Evolutionary conservation across 92 coral and sea anemone species (phyloP).

Genomic region (Phenganax marumi): DNA sequence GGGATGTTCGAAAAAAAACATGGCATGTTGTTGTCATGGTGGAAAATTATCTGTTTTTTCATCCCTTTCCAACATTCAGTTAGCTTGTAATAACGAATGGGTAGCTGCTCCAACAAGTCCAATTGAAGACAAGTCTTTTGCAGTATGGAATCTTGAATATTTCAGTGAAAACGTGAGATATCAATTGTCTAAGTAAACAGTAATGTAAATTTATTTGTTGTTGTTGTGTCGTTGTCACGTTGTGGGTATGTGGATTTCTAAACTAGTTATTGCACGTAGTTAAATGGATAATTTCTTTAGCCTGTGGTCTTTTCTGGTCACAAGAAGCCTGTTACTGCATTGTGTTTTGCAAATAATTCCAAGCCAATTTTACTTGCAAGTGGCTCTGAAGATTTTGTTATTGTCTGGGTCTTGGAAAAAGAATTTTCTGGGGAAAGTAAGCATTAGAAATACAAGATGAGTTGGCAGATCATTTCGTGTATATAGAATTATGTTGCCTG

Average conservation of each 20-base stretch:
- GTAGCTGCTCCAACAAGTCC: slow-evolving; percentile 31
- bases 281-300: slow-evolving; percentile 28
- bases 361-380: slow-evolving; percentile 70
- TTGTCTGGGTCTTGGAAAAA: slow-evolving; percentile 79
- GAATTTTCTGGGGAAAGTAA: slow-evolving; percentile 31
- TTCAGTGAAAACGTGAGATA: slow-evolving; percentile 17
- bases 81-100: slow-evolving; percentile 31
- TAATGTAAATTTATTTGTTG: neutral
- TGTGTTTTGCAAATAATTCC: slow-evolving; percentile 72
- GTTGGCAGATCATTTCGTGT: neutral
- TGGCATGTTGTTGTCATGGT: slow-evolving; percentile 33
- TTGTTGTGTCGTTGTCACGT: neutral
- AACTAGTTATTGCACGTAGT: neutral
- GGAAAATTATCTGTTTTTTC: slow-evolving; percentile 8
- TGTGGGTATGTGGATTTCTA: neutral
- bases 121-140: slow-evolving; percentile 31
- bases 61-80: slow-evolving; percentile 15
- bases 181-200: neutral
- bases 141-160: slow-evolving; percentile 5
- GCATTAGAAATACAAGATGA: neutral
- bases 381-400: slow-evolving; percentile 84
- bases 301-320: slow-evolving; percentile 76
- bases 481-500: neutral
- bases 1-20: slow-evolving; percentile 24
- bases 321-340: slow-evolving; percentile 63